Evolutionary conservation across 2,113 vertebrate species (phyloP).

Genomic region (Nesospiza acunhae): DNA sequence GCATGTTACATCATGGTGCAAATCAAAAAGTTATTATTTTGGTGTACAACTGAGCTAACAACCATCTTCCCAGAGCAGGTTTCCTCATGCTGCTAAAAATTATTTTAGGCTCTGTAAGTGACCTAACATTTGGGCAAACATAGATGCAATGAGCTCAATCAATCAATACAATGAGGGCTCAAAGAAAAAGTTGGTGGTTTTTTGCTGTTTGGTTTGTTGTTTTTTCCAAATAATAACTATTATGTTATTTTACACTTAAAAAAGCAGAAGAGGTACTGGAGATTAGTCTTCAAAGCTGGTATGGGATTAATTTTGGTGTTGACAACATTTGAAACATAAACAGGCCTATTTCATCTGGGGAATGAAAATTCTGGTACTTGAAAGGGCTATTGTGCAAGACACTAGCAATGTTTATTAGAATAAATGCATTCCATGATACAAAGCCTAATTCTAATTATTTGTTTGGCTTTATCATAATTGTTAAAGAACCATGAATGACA

Average conservation of each 20-base stretch:
- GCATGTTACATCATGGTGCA: background rate
- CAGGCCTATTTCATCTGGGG: background rate
- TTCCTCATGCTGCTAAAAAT: background rate
- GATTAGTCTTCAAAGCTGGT: background rate
- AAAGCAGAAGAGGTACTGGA: background rate
- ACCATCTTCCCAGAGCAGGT: background rate
- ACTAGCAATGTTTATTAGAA: background rate
- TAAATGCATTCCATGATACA: background rate
- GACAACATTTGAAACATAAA: conserved; percentile 9
- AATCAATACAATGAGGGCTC: background rate
- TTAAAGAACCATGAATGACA: background rate
- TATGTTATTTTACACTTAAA: background rate
- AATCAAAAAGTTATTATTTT: background rate
- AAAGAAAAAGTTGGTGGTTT: background rate
- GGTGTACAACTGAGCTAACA: background rate
- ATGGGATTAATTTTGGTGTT: background rate
- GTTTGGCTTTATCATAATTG: background rate
- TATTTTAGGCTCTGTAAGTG: background rate
- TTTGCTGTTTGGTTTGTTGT: background rate
- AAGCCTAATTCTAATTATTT: background rate
- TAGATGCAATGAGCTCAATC: background rate
- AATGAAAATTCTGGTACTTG: conserved; percentile 22
- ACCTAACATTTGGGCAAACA: background rate
- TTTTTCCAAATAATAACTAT: background rate
- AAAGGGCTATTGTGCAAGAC: background rate